These are phyloP conservation scores for Ceratosolen solmsi DNA, from an alignment of 1,140 invertebrate species.

Conservation along the genomic window DNA sequence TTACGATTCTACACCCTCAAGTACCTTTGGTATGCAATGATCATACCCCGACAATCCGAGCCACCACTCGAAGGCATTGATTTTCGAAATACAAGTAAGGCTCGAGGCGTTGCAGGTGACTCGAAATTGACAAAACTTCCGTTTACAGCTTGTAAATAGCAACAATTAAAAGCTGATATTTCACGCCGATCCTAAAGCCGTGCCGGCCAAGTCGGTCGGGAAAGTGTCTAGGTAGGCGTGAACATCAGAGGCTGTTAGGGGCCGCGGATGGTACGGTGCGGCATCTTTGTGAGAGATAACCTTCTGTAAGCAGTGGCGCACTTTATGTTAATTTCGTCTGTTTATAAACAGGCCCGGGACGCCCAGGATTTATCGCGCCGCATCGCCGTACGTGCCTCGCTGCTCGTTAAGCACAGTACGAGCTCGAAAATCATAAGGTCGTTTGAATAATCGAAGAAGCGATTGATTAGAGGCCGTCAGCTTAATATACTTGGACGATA, in stretches of 20 bases:
- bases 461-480: neutral
- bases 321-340: constrained; percentile 41
- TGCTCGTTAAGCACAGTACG: neutral
- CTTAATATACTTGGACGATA: neutral
- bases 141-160: neutral
- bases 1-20: neutral
- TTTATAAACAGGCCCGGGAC: constrained; percentile 40
- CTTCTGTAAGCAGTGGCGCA: constrained; percentile 21
- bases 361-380: constrained; percentile 19
- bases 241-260: constrained; percentile 18
- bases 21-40: too few relatives aligned
- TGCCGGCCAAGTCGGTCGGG: neutral
- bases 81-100: neutral
- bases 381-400: neutral
- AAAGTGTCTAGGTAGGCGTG: constrained; percentile 39
- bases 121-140: neutral
- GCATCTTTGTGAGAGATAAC: constrained; percentile 36
- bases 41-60: too few relatives aligned
- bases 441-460: constrained; percentile 28
- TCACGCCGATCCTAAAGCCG: neutral
- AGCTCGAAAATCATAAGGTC: neutral
- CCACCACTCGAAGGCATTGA: neutral
- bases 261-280: neutral
- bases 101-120: neutral
- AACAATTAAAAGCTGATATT: constrained; percentile 23